These are phyloP conservation scores for Laticauda laticaudata DNA, from an alignment of 2,113 vertebrate species.

Conservation along the genomic window DNA sequence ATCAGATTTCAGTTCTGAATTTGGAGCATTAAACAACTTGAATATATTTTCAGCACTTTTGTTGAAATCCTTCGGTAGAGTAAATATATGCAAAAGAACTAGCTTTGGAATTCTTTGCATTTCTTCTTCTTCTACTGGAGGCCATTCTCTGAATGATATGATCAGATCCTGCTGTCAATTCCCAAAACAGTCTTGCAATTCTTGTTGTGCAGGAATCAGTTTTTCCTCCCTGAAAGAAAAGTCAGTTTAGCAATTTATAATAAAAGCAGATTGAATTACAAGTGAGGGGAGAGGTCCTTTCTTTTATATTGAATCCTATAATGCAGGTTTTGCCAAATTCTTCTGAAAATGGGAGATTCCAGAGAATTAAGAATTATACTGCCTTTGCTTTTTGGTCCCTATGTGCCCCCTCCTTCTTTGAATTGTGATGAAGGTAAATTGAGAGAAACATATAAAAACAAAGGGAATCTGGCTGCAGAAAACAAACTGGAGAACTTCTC, in stretches of 20 bases:
- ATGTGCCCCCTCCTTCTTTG: neutral
- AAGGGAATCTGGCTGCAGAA: slow-evolving; percentile 58
- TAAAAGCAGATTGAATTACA: neutral
- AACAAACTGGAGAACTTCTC: slow-evolving; percentile 38
- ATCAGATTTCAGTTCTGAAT: neutral
- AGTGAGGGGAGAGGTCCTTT: neutral
- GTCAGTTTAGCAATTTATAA: neutral
- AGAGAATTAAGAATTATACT: neutral
- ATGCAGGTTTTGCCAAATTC: neutral
- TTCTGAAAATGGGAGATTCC: neutral
- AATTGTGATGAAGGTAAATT: neutral
- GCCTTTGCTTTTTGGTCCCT: neutral
- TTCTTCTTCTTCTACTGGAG: neutral
- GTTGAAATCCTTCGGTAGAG: neutral
- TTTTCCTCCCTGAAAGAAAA: neutral
- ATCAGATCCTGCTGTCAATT: neutral
- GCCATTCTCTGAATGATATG: neutral
- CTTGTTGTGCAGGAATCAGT: neutral
- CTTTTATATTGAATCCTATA: neutral
- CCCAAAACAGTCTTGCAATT: neutral
- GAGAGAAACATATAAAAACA: slow-evolving; percentile 40
- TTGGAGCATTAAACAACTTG: neutral
- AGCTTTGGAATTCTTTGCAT: neutral
- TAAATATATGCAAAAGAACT: neutral
- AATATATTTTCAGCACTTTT: neutral